phyloP scores from a whole-genome alignment of 1,140 invertebrate species.

The Adoxophyes honmai region DNA sequence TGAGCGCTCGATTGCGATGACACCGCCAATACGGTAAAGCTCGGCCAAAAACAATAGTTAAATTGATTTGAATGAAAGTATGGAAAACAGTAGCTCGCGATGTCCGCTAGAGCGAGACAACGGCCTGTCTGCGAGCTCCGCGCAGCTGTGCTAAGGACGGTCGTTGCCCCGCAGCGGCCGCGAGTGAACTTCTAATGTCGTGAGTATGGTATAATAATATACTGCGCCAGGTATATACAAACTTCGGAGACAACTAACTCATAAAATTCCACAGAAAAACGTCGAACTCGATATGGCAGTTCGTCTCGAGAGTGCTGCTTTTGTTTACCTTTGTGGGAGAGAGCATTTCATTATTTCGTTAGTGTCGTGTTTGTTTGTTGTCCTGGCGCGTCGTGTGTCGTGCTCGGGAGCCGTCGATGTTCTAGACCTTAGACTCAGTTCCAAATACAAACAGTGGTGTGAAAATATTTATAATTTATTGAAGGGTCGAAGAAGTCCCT shows the following conservation, averaged over 20 bases:
- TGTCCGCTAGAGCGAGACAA: constrained; percentile 53
- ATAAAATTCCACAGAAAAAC: constrained; percentile 5
- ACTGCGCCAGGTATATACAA: constrained; percentile 11
- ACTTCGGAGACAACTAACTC: constrained; percentile 4
- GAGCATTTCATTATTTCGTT: too few species aligned
- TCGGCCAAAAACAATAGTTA: constrained; percentile 23
- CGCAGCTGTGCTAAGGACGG: constrained; percentile 67
- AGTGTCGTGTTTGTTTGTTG: too few species aligned
- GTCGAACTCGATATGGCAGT: not conserved
- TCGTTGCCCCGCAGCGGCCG: constrained; percentile 67
- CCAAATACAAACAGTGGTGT: too few species aligned
- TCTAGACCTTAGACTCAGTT: too few species aligned
- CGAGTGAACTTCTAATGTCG: constrained; percentile 71
- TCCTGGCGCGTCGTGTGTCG: too few species aligned
- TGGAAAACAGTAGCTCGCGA: constrained; percentile 45
- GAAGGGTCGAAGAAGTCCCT: too few species aligned
- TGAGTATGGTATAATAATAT: constrained; percentile 26
- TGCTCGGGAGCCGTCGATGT: too few species aligned
- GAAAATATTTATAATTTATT: too few species aligned
- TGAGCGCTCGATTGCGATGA: not conserved
- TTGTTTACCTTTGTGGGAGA: not conserved
- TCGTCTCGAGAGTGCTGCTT: not conserved
- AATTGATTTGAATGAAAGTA: constrained; percentile 55
- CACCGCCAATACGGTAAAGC: constrained; percentile 14
- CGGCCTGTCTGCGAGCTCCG: constrained; percentile 45